phyloP scores from a whole-genome alignment of 2,888 invertebrate genomes.

The Drosophila pseudotalamancana region DNA sequence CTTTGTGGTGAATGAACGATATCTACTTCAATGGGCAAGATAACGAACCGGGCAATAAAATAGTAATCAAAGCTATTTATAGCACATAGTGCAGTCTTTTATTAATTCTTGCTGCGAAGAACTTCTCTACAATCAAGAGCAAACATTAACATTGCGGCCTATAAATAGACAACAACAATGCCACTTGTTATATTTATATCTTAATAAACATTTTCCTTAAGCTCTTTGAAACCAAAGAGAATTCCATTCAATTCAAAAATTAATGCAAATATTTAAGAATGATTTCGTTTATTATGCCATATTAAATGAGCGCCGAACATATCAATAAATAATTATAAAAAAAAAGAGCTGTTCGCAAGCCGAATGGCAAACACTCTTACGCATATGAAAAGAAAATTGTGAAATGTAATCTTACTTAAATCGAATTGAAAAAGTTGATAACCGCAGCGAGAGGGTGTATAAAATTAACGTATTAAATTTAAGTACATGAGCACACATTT shows the following conservation, averaged over 20 bases:
- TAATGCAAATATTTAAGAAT: slow-evolving; percentile 14
- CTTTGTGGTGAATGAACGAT: slow-evolving; percentile 23
- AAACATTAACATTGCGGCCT: neutral
- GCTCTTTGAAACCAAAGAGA: slow-evolving; percentile 5
- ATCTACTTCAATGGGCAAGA: slow-evolving; percentile 15
- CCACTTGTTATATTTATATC: slow-evolving; percentile 2
- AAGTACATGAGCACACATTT: slow-evolving; percentile 14
- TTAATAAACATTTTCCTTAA: slow-evolving; percentile 10
- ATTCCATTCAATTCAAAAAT: neutral
- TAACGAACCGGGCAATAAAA: slow-evolving; percentile 8
- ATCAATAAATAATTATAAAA: neutral
- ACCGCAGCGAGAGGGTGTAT: neutral
- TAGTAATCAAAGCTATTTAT: neutral
- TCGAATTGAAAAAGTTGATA: neutral
- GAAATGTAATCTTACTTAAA: too few species aligned
- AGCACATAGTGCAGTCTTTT: neutral
- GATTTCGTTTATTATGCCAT: neutral
- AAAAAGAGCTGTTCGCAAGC: neutral
- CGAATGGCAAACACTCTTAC: neutral
- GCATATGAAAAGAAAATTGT: too few species aligned
- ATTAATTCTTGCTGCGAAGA: neutral
- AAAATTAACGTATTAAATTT: neutral
- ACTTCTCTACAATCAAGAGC: too few species aligned
- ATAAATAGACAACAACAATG: neutral
- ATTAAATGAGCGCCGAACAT: neutral